Evolutionary conservation across 2,888 invertebrate species (phyloP).

Genomic region (Cryptus viduatorius): DNA sequence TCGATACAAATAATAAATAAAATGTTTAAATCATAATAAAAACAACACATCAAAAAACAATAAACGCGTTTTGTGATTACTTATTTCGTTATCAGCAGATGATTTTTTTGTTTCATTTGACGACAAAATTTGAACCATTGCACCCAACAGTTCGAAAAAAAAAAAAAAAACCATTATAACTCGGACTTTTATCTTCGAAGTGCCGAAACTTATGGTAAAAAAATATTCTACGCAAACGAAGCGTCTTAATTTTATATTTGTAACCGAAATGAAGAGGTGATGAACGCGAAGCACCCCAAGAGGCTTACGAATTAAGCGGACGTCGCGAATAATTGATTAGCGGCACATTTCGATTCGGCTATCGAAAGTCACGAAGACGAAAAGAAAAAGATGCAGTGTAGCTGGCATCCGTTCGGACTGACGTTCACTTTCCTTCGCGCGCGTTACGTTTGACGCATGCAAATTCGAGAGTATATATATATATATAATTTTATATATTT

Average conservation of each 20-base stretch:
- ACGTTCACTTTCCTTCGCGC: slow-evolving; percentile 39
- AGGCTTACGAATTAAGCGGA: slow-evolving; percentile 61
- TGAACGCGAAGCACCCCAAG: slow-evolving; percentile 32
- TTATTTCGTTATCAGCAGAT: background rate
- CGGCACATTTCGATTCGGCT: slow-evolving; percentile 79
- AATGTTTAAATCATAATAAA: no score
- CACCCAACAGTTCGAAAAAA: no score
- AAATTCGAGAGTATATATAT: slow-evolving; percentile 28
- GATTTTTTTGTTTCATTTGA: background rate
- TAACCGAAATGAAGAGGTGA: no score
- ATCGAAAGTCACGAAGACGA: slow-evolving; percentile 71
- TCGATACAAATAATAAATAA: no score
- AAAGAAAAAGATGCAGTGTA: slow-evolving; percentile 23
- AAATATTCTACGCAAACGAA: no score
- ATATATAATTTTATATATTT: background rate
- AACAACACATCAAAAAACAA: no score
- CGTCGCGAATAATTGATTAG: slow-evolving; percentile 81
- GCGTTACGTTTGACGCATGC: slow-evolving; percentile 41
- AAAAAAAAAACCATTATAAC: no score
- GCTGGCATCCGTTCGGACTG: slow-evolving; percentile 48
- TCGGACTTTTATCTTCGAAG: no score
- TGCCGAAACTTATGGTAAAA: no score
- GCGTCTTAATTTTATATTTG: no score
- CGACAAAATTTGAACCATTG: background rate
- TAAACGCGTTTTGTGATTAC: background rate